Conservation (phyloP, 2,888 invertebrate species). For the Nemurella pictetii region DNA sequence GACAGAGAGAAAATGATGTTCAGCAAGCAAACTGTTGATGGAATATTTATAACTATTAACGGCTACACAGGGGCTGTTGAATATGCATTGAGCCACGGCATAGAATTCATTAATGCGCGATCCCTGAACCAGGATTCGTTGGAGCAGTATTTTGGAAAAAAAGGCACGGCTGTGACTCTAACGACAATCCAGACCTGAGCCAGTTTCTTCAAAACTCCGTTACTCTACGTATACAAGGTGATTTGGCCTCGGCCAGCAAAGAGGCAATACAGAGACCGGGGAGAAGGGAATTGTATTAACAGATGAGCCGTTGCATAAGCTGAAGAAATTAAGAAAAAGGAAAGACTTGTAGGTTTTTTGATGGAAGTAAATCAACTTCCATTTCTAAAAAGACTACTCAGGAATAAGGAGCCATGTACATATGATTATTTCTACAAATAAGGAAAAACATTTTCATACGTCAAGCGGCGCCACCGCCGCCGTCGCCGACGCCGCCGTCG, state of each 20-base stretch:
- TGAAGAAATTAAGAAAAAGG: too few relatives aligned
- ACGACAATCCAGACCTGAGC: neutral
- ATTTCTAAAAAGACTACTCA: too few relatives aligned
- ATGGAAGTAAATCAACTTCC: too few relatives aligned
- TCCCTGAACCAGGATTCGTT: neutral
- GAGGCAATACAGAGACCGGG: neutral
- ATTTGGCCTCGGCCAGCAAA: neutral
- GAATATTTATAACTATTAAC: neutral
- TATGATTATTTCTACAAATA: too few relatives aligned
- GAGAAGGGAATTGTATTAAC: neutral
- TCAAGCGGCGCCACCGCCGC: too few relatives aligned
- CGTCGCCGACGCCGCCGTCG: too few relatives aligned
- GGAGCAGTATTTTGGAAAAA: conserved; percentile 18
- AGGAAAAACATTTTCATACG: too few relatives aligned
- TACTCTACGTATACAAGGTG: neutral
- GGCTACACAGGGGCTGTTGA: conserved; percentile 18
- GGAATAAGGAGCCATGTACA: too few relatives aligned
- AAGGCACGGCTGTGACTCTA: neutral
- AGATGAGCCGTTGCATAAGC: neutral
- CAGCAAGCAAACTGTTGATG: conserved; percentile 2
- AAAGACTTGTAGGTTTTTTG: neutral
- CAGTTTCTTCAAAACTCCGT: neutral
- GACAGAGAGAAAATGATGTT: neutral
- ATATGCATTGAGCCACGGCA: neutral
- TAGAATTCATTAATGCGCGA: neutral